Evolutionary conservation across 2,113 vertebrate species (phyloP), one percentile per base, ranked within the genome.

Genomic region (Oryzias woworae): DNA sequence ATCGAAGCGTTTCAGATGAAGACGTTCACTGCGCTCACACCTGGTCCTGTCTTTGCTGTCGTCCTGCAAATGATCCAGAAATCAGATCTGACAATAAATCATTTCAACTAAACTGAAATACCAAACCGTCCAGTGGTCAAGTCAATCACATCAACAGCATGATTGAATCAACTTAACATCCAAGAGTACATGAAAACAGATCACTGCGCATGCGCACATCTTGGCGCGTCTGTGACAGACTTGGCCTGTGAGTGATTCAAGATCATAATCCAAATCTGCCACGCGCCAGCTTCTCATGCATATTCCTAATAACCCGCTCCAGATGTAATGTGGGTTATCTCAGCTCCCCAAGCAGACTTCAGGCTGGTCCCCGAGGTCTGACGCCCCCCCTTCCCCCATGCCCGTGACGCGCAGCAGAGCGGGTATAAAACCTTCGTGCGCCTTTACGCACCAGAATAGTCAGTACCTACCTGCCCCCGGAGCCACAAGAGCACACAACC

Each of bases 301-400:
- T 85, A 83, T 85, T 75, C 77, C 58, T 58, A 14, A 24, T 43
- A 44, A 22, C 5, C 1, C 2, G 73, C 52, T 44, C 85, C 87
- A 89, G 83, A 84, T 88, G 85, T 76, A 70, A 17, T 18, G 78
- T 82, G 66, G 73, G 73, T 53, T 62, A 48, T 42, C 58, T 42
- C 73, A 76, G 65, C 12, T 71, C 81, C 79, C 83, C 73, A 49
- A 55, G 45, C 75, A 64, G 76, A 16, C 58, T 47, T 65, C 58
- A 51, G 20, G 44, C 53, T 67, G 73, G 48, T 84, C 83, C 85
- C 58, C 31, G 83, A 61, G 81, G 72, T 77, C 58, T 69, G 50
- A 53, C 26, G n/a, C 26, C 46, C 58, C 76, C 65, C 81, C 87
- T 17, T 82, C 84, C 73, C 75, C 51, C 24, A 10, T 49, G 59